Base-by-base conservation (phyloP, 2,797 vertebrate genomes). In the Cossypha heuglini region DNA sequence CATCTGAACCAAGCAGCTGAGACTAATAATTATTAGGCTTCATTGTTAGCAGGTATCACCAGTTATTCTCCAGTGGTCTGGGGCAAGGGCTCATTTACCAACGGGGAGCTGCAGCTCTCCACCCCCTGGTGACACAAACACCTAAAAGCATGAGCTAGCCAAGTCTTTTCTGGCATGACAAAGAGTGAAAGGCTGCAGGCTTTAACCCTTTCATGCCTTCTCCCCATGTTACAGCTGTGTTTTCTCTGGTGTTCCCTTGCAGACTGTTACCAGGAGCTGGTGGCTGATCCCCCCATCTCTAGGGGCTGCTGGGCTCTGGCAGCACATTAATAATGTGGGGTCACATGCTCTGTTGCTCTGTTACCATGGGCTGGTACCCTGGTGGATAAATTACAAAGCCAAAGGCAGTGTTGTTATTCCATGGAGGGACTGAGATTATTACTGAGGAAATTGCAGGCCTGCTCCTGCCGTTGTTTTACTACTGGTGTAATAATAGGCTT, bases 361-460 rank as follows among this genome's bases (percentile, higher is more conserved):
- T 63, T 78, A 8, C 73, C 31, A 22, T 17, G 83, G 92, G 72
- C 95, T 84, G 62, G 38, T 72, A 66, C 88, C 66, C 86, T 75
- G 29, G 51, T 82, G 94, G 77, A 90, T 94, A 90, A 95, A 94
- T 95, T 84, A 90, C 1, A 1, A 82, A 77, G 90, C 92, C 83
- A 79, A 95, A 73, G 83, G 95, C 94, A 90, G 66, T 13, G 88
- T 5, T 78, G 76, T 75, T 86, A 93, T 96, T 88, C 83, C 88
- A 79, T 0, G 0, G 7, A 90, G 93, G 80, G 73, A 94, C 62
- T 45, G 73, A 93, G 92, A 94, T 96, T 93, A 96, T 97, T 96
- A 90, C 86, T 59, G 92, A 92, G 86, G 93, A 95, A 97, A 97
- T 96, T 94, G 80, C 86, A 86, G 92, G 59, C 86, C 90, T 90